These are phyloP conservation scores for Xanthorhoe designata DNA, from an alignment of 2,888 invertebrate species.

Conservation along the genomic window DNA sequence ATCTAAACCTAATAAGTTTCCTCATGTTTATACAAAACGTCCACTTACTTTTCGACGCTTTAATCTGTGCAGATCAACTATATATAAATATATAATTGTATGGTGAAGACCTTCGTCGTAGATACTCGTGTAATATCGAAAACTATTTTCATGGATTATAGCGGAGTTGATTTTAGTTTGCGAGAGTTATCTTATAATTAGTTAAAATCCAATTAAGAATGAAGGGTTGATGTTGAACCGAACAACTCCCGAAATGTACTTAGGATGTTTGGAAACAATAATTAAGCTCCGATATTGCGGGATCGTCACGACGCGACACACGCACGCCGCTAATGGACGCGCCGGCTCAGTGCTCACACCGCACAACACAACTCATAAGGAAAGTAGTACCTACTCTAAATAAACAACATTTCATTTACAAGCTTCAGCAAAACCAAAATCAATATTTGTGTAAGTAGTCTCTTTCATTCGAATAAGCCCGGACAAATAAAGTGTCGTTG, in stretches of 20 bases:
- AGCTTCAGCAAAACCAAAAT: background rate
- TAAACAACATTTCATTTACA: background rate
- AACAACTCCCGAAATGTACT: constrained; percentile 20
- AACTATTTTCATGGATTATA: background rate
- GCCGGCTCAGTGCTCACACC: background rate
- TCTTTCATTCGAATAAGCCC: background rate
- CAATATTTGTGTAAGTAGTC: background rate
- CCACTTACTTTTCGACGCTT: too few species aligned
- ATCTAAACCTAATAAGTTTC: too few species aligned
- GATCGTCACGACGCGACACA: constrained; percentile 10
- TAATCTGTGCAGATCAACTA: too few species aligned
- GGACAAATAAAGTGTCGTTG: background rate
- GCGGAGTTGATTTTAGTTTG: background rate
- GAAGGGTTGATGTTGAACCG: constrained; percentile 14
- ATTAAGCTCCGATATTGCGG: constrained; percentile 11
- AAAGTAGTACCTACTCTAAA: background rate
- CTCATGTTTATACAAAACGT: too few species aligned
- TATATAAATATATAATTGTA: too few species aligned
- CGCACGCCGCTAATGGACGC: constrained; percentile 5
- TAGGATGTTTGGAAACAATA: constrained; percentile 19
- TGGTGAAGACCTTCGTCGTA: background rate
- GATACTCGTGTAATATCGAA: background rate
- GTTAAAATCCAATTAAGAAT: constrained; percentile 20
- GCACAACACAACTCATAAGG: background rate
- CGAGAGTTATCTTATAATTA: constrained; percentile 6